These are phyloP conservation scores for Girardinichthys multiradiatus DNA, from an alignment of 2,113 vertebrate genomes.

Conservation along the genomic window DNA sequence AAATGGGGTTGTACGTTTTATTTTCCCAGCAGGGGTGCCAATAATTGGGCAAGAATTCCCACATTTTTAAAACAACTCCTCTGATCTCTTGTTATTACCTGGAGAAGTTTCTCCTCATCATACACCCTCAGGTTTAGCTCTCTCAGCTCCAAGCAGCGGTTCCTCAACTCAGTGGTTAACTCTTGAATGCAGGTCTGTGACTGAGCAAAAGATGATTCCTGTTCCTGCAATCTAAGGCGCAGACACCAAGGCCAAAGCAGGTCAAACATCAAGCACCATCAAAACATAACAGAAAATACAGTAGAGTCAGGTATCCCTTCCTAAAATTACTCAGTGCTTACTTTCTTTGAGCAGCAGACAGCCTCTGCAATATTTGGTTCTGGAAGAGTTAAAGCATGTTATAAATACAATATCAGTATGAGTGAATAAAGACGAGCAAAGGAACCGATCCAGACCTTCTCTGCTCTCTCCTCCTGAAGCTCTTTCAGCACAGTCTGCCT, in stretches of 20 bases:
- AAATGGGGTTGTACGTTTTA: too few species aligned
- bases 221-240: constrained; percentile 64
- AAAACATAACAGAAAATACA: background rate
- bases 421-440: background rate
- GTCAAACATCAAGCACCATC: background rate
- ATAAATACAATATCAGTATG: background rate
- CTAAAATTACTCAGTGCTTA: constrained; percentile 66
- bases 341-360: constrained; percentile 84
- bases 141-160: constrained; percentile 78
- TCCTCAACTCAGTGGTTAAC: constrained; percentile 79
- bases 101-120: constrained; percentile 73
- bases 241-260: background rate
- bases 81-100: constrained; percentile 55
- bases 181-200: constrained; percentile 82
- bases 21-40: background rate
- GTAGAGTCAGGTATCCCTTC: background rate
- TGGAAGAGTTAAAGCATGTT: constrained; percentile 34
- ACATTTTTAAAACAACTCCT: background rate
- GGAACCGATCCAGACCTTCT: constrained; percentile 78
- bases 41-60: background rate
- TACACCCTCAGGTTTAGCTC: constrained; percentile 62
- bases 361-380: constrained; percentile 78
- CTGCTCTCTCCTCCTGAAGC: constrained; percentile 81
- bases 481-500: constrained; percentile 75
- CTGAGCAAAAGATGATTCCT: constrained; percentile 71